These are phyloP conservation scores for Nephrotoma guestfalica DNA, from an alignment of 2,888 invertebrate species.

Conservation along the genomic window DNA sequence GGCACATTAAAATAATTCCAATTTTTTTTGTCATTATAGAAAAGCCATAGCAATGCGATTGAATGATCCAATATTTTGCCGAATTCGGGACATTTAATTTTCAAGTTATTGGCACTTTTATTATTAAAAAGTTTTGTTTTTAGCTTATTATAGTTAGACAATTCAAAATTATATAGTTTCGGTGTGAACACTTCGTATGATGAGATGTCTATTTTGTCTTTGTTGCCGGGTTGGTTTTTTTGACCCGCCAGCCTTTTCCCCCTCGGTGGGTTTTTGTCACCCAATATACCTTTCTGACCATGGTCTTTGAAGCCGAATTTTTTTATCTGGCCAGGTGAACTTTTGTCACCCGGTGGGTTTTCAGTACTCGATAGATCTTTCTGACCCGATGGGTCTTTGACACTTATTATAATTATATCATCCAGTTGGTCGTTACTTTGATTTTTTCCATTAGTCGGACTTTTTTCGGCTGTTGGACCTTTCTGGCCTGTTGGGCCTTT, in stretches of 20 bases:
- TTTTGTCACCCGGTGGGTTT: no score
- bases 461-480: no score
- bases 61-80: slow-evolving; percentile 15
- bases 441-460: no score
- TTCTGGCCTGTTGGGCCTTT: no score
- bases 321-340: no score
- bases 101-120: neutral
- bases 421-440: no score
- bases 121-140: neutral
- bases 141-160: neutral
- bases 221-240: neutral
- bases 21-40: slow-evolving; percentile 11
- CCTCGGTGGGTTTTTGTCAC: neutral
- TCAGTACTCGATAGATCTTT: no score
- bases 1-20: slow-evolving; percentile 7
- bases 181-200: neutral
- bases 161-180: neutral
- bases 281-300: neutral
- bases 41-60: slow-evolving; percentile 15
- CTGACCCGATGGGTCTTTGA: no score
- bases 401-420: no score
- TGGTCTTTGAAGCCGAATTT: no score
- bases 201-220: neutral
- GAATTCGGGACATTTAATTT: slow-evolving; percentile 13
- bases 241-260: neutral